Base-by-base conservation (phyloP, 92 coral and sea anemone species). In the Palythoa heliodiscus region DNA sequence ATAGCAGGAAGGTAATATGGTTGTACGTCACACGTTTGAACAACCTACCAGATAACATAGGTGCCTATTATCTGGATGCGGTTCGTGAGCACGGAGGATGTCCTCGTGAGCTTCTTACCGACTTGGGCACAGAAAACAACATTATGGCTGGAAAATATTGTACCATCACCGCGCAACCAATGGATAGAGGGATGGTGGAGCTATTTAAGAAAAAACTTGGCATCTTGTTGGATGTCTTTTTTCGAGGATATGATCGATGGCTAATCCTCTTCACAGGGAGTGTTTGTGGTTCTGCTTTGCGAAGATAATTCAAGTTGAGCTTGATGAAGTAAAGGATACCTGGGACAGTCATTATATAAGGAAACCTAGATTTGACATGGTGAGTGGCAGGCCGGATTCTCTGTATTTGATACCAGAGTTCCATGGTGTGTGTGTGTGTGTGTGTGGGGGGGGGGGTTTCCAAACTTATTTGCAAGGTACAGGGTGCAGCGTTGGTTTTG, bases 11-110 rank as follows among this genome's bases (percentile, higher is more conserved):
- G 60, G 60, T 54, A 54, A 54, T 54, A 54, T 70, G 74, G 74
- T 40, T 70, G 50, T 11, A 70, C 40, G 74, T 70, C 14, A 37
- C 74, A 37, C 74, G 74, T 37, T 37, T 48, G n/a, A 70, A 70
- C 74, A 70, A 70, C 74, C n/a, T 29, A 40, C 74, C 52, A 37
- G 74, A 70, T 37, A 70, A 70, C n/a, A 17, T 70, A 70, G 74
- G 47, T 37, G 74, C 74, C 11, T 70, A 70, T 70, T 70, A 70
- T 70, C 17, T 70, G 74, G 74, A 70, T 37, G 74, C 74, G 38
- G 74, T 37, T 17, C 73, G 73, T 25, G 73, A 24, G 43, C 43
- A 69, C 2, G 73, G 73, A 1, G 73, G 73, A 69, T 69, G 73
- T 25, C 73, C 73, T 14, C 47, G 73, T 69, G 15, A 69, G 35